phyloP scores from a whole-genome alignment of 2,888 invertebrate genomes.

The Cerceris ruficornis region DNA sequence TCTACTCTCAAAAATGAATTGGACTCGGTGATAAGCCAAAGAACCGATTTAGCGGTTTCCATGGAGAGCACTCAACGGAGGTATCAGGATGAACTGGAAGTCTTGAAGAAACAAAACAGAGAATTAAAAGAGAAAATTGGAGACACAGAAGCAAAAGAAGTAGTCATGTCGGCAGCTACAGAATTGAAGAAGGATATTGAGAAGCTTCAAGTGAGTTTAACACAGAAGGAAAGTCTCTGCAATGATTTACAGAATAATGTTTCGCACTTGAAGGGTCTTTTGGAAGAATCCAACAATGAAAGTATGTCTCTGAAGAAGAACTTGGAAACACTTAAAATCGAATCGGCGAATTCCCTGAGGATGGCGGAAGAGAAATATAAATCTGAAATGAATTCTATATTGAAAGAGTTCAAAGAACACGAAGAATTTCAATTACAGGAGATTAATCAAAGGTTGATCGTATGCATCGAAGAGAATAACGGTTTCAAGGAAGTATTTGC shows the following conservation, averaged over 20 bases:
- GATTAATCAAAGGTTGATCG: conserved; percentile 48
- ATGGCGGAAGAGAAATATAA: conserved; percentile 25
- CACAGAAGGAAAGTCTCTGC: conserved; percentile 58
- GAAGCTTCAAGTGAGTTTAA: conserved; percentile 66
- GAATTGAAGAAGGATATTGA: conserved; percentile 73
- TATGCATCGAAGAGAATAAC: conserved; percentile 81
- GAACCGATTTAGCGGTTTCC: conserved; percentile 8
- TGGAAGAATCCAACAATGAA: conserved; percentile 70
- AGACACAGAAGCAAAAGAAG: conserved; percentile 66
- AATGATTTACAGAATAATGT: conserved; percentile 52
- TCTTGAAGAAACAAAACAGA: conserved; percentile 26
- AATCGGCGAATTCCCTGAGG: conserved; percentile 51
- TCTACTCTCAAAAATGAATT: conserved; percentile 49
- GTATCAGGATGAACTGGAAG: conserved; percentile 32
- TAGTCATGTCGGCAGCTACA: conserved; percentile 64
- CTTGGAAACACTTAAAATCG: conserved; percentile 65
- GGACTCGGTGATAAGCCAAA: conserved; percentile 27
- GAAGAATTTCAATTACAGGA: conserved; percentile 42
- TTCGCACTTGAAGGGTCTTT: conserved; percentile 56
- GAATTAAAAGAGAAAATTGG: conserved; percentile 66
- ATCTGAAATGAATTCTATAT: conserved; percentile 28
- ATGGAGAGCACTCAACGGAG: conserved; percentile 22
- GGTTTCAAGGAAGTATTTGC: conserved; percentile 81
- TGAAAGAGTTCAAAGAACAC: conserved; percentile 27
- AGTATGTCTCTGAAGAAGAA: conserved; percentile 67